Evolutionary conservation across 1,140 invertebrate species (phyloP).

Genomic region (Plectrocnemia conspersa): DNA sequence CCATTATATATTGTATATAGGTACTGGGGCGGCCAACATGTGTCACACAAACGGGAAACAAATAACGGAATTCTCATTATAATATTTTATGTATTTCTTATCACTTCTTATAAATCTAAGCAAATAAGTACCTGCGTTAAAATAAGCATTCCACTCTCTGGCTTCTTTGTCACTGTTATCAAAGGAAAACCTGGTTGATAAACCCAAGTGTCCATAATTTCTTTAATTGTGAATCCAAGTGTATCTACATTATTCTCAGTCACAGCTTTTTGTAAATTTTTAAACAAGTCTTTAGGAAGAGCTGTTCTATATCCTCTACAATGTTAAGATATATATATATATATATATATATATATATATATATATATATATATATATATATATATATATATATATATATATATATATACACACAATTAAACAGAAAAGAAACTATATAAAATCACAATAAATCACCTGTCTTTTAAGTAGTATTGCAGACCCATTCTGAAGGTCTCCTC

Average conservation of each 20-base stretch:
- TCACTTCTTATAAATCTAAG: neutral
- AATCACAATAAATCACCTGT: conserved; percentile 23
- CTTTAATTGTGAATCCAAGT: neutral
- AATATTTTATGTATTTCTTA: too few relatives aligned
- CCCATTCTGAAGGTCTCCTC: conserved; percentile 57
- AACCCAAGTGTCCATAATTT: conserved; percentile 5
- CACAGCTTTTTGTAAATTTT: conserved; percentile 53
- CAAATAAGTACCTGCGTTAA: neutral
- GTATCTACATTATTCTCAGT: conserved; percentile 9
- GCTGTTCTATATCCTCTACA: conserved; percentile 49
- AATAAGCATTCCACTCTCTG: too few relatives aligned
- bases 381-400: neutral
- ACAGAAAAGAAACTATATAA: conserved; percentile 9
- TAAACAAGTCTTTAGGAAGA: conserved; percentile 64
- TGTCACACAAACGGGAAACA: too few relatives aligned
- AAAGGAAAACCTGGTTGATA: neutral
- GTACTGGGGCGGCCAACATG: too few relatives aligned
- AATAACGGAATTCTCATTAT: too few relatives aligned
- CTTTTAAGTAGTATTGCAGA: conserved; percentile 39
- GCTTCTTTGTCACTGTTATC: neutral
- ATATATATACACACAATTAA: neutral
- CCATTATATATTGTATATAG: too few relatives aligned
- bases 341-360: neutral
- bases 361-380: neutral
- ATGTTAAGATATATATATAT: neutral